phyloP scores from a whole-genome alignment of 1,140 invertebrate genomes.

The Lasaia peninsularis region DNA sequence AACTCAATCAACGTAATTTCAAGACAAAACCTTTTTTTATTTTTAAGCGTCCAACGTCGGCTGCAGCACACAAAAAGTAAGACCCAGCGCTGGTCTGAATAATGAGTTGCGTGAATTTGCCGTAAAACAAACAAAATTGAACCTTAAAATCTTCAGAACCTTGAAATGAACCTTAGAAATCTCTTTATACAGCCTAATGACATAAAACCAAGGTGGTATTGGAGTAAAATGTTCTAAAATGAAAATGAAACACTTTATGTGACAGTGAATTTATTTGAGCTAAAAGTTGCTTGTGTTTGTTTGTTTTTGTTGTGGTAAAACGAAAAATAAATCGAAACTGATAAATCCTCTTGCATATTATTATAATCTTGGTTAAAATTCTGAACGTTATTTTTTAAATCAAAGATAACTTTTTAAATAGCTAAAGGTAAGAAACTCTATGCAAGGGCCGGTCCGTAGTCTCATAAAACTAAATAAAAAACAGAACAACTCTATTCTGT shows the following conservation, averaged over 20 bases:
- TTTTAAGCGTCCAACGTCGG: slow-evolving; percentile 28
- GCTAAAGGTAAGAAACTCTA: slow-evolving; percentile 5
- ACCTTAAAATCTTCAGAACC: slow-evolving; percentile 15
- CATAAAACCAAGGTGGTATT: too few relatives aligned
- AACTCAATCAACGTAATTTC: slow-evolving; percentile 74
- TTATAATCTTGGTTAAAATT: too few relatives aligned
- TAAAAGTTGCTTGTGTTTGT: too few relatives aligned
- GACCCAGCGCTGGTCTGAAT: slow-evolving; percentile 55
- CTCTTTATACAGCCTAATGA: too few relatives aligned
- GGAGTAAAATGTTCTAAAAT: too few relatives aligned
- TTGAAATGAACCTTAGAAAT: slow-evolving; percentile 36
- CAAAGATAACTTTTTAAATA: slow-evolving; percentile 34
- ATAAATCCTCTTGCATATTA: too few relatives aligned
- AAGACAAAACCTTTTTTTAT: slow-evolving; percentile 68
- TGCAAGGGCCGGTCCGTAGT: slow-evolving; percentile 29
- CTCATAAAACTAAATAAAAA: slow-evolving; percentile 65
- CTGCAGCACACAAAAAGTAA: slow-evolving; percentile 56
- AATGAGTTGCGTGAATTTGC: slow-evolving; percentile 69
- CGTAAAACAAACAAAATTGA: slow-evolving; percentile 33
- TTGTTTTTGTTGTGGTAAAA: too few relatives aligned
- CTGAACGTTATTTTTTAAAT: too few relatives aligned
- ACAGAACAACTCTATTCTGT: slow-evolving; percentile 68
- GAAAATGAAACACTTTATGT: too few relatives aligned
- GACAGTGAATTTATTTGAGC: too few relatives aligned
- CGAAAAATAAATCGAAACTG: too few relatives aligned